A percentile compares a stretch with the other conserved stretches of the same genome.
phyloP scores from a whole-genome alignment of 2,797 vertebrate genomes.

The Naso thynnoides region DNA sequence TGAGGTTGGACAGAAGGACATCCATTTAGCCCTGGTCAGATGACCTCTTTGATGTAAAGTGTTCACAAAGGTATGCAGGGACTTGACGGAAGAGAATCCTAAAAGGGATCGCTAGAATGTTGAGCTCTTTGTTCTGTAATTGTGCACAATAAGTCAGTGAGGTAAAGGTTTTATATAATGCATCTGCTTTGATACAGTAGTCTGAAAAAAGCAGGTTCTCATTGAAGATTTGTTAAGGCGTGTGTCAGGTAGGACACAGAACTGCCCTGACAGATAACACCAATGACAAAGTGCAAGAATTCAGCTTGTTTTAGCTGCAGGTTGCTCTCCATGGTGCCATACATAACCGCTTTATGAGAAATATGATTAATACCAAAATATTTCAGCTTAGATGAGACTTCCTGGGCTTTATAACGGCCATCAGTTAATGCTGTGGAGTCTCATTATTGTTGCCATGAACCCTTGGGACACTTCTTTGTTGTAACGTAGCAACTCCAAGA shows the following conservation, averaged over 20 bases:
- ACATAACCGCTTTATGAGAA: too few relatives aligned
- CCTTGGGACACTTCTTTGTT: too few relatives aligned
- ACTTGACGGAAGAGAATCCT: not conserved
- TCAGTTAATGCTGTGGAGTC: too few relatives aligned
- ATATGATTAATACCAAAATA: too few relatives aligned
- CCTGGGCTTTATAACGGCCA: too few relatives aligned
- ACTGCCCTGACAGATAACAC: too few relatives aligned
- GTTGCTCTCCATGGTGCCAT: too few relatives aligned
- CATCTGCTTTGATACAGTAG: not conserved
- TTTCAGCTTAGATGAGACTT: too few relatives aligned
- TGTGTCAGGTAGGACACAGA: not conserved
- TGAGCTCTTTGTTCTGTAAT: not conserved
- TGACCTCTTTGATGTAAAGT: not conserved
- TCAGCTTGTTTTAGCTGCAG: too few relatives aligned
- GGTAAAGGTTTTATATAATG: not conserved
- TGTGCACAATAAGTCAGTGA: not conserved
- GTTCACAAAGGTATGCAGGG: not conserved
- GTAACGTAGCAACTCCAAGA: too few relatives aligned
- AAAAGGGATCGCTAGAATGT: not conserved
- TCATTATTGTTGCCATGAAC: too few relatives aligned
- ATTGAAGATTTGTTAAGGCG: not conserved
- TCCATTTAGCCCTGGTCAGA: not conserved
- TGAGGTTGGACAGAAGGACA: not conserved
- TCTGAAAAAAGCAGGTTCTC: not conserved
- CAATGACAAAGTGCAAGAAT: too few relatives aligned